Percentiles rank a stretch among this genome's conserved stretches.
These are phyloP conservation scores for Archips crataeganus DNA, from an alignment of 2,888 invertebrate genomes.

Conservation along the genomic window DNA sequence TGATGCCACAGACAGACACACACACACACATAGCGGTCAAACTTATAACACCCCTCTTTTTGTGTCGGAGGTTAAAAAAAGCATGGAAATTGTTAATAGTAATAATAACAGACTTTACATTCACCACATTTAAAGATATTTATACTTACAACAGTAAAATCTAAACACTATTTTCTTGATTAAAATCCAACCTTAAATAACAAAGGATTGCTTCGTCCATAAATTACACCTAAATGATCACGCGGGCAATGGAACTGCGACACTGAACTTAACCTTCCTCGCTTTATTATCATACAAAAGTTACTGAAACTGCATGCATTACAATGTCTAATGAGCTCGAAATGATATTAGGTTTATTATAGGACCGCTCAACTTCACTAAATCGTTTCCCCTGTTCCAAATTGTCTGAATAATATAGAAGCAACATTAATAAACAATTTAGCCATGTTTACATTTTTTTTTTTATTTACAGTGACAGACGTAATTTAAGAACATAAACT, in stretches of 20 bases:
- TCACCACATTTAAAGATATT: neutral
- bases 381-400: neutral
- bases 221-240: constrained; percentile 62
- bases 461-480: constrained; percentile 18
- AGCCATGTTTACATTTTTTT: neutral
- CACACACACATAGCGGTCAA: too few relatives aligned
- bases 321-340: constrained; percentile 71
- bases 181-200: constrained; percentile 39
- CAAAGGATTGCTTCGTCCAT: constrained; percentile 54
- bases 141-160: neutral
- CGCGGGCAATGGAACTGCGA: constrained; percentile 55
- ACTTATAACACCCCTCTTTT: too few relatives aligned
- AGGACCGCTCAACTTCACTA: constrained; percentile 38
- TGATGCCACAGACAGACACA: too few relatives aligned
- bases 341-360: constrained; percentile 61
- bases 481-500: constrained; percentile 15
- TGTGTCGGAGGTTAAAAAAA: too few relatives aligned
- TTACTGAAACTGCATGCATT: constrained; percentile 79
- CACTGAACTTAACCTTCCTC: constrained; percentile 83
- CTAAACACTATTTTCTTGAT: constrained; percentile 7
- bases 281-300: constrained; percentile 81
- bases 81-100: too few relatives aligned
- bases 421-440: constrained; percentile 13
- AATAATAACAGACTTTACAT: neutral
- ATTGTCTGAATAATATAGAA: constrained; percentile 1